Percentiles rank a stretch among this genome's conserved stretches.
Evolutionary conservation across 2,888 invertebrate species (phyloP).

Genomic region (Idaea straminata): DNA sequence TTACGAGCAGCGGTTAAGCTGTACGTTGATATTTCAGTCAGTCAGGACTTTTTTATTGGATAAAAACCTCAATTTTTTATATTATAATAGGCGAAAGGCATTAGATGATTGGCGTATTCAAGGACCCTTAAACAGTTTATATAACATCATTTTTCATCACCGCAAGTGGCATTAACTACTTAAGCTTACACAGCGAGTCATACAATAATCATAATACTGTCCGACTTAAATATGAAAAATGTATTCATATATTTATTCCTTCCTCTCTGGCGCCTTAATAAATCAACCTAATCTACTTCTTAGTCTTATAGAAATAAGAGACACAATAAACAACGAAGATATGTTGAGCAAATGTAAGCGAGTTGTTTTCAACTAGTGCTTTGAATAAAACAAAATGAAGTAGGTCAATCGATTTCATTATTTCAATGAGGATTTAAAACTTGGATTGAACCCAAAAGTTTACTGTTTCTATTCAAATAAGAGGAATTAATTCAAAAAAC

Average conservation of each 20-base stretch:
- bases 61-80: too few relatives aligned
- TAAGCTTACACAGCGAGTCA: constrained; percentile 6
- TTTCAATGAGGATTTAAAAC: neutral
- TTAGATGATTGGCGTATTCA: too few relatives aligned
- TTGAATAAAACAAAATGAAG: neutral
- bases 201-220: constrained; percentile 23
- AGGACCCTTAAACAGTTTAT: neutral
- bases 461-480: neutral
- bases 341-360: too few relatives aligned
- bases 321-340: neutral
- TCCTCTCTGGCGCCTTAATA: constrained; percentile 21
- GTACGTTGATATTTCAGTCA: too few relatives aligned
- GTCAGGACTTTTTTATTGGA: too few relatives aligned
- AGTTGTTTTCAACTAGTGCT: neutral
- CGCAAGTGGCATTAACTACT: neutral
- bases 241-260: constrained; percentile 16
- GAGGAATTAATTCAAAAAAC: neutral
- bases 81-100: too few relatives aligned
- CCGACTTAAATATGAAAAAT: constrained; percentile 21
- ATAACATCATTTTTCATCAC: neutral
- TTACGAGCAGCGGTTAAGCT: too few relatives aligned
- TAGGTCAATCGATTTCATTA: neutral
- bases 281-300: neutral
- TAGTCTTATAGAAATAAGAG: neutral
- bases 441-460: neutral